phyloP scores from a whole-genome alignment of 2,888 invertebrate species.

The Synergus laeviventris region DNA sequence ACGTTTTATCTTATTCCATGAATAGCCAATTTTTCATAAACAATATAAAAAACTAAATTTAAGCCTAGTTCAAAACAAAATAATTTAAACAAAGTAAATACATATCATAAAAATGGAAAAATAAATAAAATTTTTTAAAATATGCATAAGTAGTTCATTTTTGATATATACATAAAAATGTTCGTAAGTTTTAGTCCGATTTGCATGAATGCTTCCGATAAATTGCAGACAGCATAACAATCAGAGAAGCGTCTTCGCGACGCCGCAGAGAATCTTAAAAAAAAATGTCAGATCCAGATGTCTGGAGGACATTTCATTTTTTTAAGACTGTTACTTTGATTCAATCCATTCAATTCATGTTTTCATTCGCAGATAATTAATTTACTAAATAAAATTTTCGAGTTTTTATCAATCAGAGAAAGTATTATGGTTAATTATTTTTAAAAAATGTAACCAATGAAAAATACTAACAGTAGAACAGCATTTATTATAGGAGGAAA shows the following conservation, averaged over 20 bases:
- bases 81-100: too few relatives aligned
- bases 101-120: too few relatives aligned
- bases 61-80: too few relatives aligned
- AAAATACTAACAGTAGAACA: neutral
- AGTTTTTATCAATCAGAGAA: neutral
- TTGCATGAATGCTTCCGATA: neutral
- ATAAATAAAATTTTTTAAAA: too few relatives aligned
- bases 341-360: neutral
- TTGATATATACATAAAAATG: neutral
- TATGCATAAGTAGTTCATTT: too few relatives aligned
- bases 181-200: neutral
- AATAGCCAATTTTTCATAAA: too few relatives aligned
- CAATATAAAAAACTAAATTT: too few relatives aligned
- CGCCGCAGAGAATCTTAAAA: neutral
- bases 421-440: neutral
- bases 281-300: neutral
- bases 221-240: slow-evolving; percentile 2
- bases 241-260: neutral
- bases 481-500: neutral
- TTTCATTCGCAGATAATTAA: neutral
- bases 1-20: neutral
- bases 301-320: neutral
- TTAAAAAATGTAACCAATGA: neutral
- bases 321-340: neutral
- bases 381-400: neutral